Evolutionary conservation across 1,140 invertebrate species (phyloP).

Genomic region (Octopus bimaculoides): DNA sequence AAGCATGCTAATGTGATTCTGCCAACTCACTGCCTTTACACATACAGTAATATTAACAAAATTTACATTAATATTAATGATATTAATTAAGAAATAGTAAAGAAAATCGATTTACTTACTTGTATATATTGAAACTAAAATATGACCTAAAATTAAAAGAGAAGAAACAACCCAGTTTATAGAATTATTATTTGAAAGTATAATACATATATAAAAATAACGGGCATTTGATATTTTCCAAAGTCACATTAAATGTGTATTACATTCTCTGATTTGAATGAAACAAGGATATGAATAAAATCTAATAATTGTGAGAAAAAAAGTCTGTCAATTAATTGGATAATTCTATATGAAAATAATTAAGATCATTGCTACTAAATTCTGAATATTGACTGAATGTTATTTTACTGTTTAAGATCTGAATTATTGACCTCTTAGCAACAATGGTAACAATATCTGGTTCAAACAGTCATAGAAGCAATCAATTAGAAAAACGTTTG

Average conservation of each 20-base stretch:
- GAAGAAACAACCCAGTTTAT: background rate
- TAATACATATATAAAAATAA: background rate
- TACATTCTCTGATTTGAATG: background rate
- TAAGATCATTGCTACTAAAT: too few relatives aligned
- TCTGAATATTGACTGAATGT: too few relatives aligned
- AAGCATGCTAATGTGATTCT: too few relatives aligned
- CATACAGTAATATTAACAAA: too few relatives aligned
- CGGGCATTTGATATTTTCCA: background rate
- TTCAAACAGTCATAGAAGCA: background rate
- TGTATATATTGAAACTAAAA: constrained; percentile 14
- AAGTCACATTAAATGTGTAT: background rate
- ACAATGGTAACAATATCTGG: too few relatives aligned
- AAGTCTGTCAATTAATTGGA: too few relatives aligned
- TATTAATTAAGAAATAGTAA: too few relatives aligned
- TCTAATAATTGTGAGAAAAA: background rate
- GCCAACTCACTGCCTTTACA: too few relatives aligned
- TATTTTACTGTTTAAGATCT: too few relatives aligned
- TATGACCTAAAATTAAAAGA: constrained; percentile 10
- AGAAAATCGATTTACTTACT: background rate
- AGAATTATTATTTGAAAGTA: background rate
- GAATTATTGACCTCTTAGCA: too few relatives aligned
- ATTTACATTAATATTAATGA: too few relatives aligned
- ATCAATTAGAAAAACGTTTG: background rate
- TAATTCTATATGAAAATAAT: too few relatives aligned
- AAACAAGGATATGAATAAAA: background rate